phyloP scores from a whole-genome alignment of 2,888 invertebrate species.

The Morpho deidamia region DNA sequence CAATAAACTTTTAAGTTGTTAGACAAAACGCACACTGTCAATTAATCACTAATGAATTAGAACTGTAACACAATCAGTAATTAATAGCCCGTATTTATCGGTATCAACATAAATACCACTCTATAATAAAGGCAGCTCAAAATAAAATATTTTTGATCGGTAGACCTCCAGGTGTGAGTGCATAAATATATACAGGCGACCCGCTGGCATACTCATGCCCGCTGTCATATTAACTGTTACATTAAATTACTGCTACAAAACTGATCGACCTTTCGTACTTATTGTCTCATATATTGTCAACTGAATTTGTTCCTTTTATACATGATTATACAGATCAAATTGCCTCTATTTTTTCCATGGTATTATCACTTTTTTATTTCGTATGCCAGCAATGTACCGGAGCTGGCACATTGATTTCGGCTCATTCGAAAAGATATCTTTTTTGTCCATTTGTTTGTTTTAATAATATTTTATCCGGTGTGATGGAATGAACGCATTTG shows the following conservation, averaged over 20 bases:
- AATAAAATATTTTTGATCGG: slow-evolving; percentile 58
- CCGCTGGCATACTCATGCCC: slow-evolving; percentile 74
- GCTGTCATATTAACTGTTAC: slow-evolving; percentile 79
- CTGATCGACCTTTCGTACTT: slow-evolving; percentile 59
- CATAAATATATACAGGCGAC: slow-evolving; percentile 74
- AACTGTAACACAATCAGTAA: slow-evolving; percentile 70
- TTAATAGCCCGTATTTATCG: slow-evolving; percentile 72
- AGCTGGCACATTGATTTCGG: slow-evolving; percentile 77
- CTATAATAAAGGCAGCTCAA: slow-evolving; percentile 63
- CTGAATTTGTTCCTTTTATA: slow-evolving; percentile 30
- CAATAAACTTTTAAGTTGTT: background rate
- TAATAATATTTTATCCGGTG: slow-evolving; percentile 76
- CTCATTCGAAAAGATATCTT: slow-evolving; percentile 72
- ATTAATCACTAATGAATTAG: slow-evolving; percentile 69
- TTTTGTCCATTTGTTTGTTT: slow-evolving; percentile 77
- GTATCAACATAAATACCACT: slow-evolving; percentile 63
- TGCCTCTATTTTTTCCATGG: slow-evolving; percentile 10
- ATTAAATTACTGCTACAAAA: slow-evolving; percentile 74
- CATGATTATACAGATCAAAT: slow-evolving; percentile 15
- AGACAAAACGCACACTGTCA: slow-evolving; percentile 6
- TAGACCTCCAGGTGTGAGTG: slow-evolving; percentile 77
- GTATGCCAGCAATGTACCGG: slow-evolving; percentile 52
- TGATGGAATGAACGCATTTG: slow-evolving; percentile 76
- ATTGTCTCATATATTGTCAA: slow-evolving; percentile 41
- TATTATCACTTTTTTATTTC: slow-evolving; percentile 33